Evolutionary conservation across 1,140 invertebrate genomes (phyloP), one percentile per base, ranked within the genome.

Genomic region (Drosophila saltans): DNA sequence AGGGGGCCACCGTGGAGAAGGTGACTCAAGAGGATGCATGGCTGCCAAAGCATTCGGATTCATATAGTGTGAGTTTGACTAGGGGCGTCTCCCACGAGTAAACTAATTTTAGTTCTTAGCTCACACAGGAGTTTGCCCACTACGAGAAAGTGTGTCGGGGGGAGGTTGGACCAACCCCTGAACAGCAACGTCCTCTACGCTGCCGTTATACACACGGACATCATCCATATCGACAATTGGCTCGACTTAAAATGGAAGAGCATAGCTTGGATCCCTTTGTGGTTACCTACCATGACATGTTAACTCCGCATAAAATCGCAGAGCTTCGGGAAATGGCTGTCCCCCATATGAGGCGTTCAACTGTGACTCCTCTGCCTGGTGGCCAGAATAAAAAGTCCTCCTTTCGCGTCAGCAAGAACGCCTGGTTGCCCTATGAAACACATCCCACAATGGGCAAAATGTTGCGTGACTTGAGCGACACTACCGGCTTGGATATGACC

Each of bases 351-450:
- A 93, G 92, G 88, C 73, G 91, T 1, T 92, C 91, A 1, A 99
- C 98, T 1, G 98, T 99, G 3, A 98, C 99, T 57, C 69, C 73
- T 8, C 57, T 74, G 60, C 72, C 97, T 97, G 92, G 95, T 95
- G 56, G 98, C 0, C 67, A 76, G 6, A 61, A 61, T 11, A 70
- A 69, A 11, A 89, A 79, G 48, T 91, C 98, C 1, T 94, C 96
- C 77, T 99, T 99, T 92, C 95, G 99, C 72, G 99, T 99, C 85
- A 99, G 98, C 92, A 99, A 99, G 93, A 98, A 98, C 78, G 97
- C 97, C 2, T 99, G 98, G 98, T 93, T 99, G 30, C 96, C 96
- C 79, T 96, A 96, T 81, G 93, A 95, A 21, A 97, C 98, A 81
- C 95, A 98, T 84, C 92, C 94, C 39, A 94, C 96, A 21, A 95